Conservation (phyloP, 2,113 vertebrate genomes). For the Tapirus terrestris region DNA sequence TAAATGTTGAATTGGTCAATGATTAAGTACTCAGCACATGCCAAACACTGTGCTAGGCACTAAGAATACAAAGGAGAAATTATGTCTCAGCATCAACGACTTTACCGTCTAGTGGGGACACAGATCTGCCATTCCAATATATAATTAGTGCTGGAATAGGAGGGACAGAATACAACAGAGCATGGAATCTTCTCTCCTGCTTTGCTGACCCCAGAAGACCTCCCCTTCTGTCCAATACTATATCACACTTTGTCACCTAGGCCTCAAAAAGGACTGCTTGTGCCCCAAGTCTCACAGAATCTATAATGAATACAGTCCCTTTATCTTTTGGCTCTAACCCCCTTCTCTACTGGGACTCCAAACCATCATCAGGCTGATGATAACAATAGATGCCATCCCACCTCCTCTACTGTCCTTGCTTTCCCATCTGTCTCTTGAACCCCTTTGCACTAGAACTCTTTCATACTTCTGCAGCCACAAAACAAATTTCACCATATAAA, state of each 20-base stretch:
- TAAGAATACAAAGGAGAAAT: not conserved
- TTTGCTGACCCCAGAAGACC: not conserved
- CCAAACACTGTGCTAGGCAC: not conserved
- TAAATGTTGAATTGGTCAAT: constrained; percentile 17
- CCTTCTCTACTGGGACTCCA: not conserved
- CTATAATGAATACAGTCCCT: not conserved
- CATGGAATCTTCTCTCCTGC: not conserved
- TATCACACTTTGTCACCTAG: not conserved
- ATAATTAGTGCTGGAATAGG: not conserved
- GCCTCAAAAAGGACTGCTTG: not conserved
- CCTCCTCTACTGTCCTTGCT: not conserved
- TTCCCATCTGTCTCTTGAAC: constrained; percentile 1
- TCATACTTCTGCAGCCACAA: not conserved
- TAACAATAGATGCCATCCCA: not conserved
- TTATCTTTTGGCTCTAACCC: not conserved
- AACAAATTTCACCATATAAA: not conserved
- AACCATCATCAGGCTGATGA: not conserved
- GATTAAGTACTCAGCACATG: not conserved
- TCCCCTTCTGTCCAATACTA: not conserved
- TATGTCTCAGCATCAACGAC: not conserved
- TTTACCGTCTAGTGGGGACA: not conserved
- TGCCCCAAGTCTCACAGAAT: not conserved
- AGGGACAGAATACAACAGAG: not conserved
- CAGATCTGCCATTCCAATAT: not conserved
- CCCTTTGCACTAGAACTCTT: not conserved